Base-by-base conservation (phyloP, 1,140 invertebrate genomes). In the Trachelipus rathkii region DNA sequence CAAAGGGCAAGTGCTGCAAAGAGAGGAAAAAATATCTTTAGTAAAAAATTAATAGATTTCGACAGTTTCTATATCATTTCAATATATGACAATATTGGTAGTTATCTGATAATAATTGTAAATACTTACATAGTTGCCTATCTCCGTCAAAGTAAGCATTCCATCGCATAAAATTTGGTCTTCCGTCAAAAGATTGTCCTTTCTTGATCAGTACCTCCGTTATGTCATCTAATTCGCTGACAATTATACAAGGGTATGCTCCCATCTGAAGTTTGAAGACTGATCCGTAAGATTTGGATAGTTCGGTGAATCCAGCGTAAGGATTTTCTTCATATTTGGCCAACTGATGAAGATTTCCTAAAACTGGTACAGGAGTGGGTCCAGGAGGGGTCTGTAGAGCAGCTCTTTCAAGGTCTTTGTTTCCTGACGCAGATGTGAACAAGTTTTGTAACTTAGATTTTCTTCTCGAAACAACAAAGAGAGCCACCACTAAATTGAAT, bases 1-100 rank as follows among this genome's bases (percentile, higher is more conserved):
- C 92, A 93, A 66, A 95, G 89, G 11, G 93, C 93, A 72, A 95
- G 84, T 76, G 93, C 93, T 95, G 87, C 74, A 88, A 86, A 84
- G 85, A 86, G 86, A 11, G 68, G 69, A 44, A 69, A 66, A 74
- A 71, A 60, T 53, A 0, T 71, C 19, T 71, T 71, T 23, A 69
- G 15, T 33, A 71, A 23, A 7, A 71, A 71, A n/a, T n/a, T 66
- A n/a, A 66, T 2, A 7, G 21, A 66, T 66, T 66, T 66, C 15
- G 1, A 66, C 7, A 60, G 21, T 66, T 66, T n/a, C 60, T 3
- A 5, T 66, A 23, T 66, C 7, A n/a, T 11, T 1, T 23, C 21
- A n/a, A n/a, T 2, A 19, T 68, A 74, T 0, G 15, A 44, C 13
- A 19, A 76, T 46, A n/a, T 19, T 19, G 71, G 50, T 2, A 60